Evolutionary conservation across 2,888 invertebrate species (phyloP).

Genomic region (Platynereis dumerilii): DNA sequence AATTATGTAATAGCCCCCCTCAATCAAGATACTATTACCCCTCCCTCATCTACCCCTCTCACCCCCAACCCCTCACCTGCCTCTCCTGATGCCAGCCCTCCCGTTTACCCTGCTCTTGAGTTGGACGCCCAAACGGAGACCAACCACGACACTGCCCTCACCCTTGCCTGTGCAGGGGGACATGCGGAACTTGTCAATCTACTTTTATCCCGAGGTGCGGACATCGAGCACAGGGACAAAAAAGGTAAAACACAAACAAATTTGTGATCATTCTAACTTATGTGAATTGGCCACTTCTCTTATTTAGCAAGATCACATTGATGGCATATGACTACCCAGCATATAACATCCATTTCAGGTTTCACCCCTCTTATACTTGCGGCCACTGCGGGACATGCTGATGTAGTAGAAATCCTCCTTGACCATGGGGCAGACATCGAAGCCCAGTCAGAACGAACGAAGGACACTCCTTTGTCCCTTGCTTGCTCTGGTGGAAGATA

Average conservation of each 20-base stretch:
- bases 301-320: no score
- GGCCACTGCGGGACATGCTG: slow-evolving; percentile 92
- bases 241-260: slow-evolving; percentile 68
- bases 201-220: slow-evolving; percentile 87
- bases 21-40: slow-evolving; percentile 45
- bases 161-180: slow-evolving; percentile 91
- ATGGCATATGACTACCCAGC: no score
- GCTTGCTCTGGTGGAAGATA: slow-evolving; percentile 97
- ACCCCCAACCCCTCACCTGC: slow-evolving; percentile 55
- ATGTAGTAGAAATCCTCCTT: slow-evolving; percentile 87
- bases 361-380: slow-evolving; percentile 97
- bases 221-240: slow-evolving; percentile 98
- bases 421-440: slow-evolving; percentile 97
- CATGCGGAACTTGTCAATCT: slow-evolving; percentile 95
- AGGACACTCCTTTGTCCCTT: slow-evolving; percentile 95
- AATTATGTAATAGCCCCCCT: slow-evolving; percentile 23
- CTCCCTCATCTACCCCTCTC: slow-evolving; percentile 50
- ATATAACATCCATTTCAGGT: slow-evolving; percentile 70
- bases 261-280: background rate
- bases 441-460: slow-evolving; percentile 97
- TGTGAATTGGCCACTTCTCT: no score
- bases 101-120: slow-evolving; percentile 70
- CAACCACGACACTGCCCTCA: slow-evolving; percentile 97
- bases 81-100: slow-evolving; percentile 46
- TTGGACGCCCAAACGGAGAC: slow-evolving; percentile 98